Evolutionary conservation across 2,888 invertebrate species (phyloP).

Genomic region (Noctua pronuba): DNA sequence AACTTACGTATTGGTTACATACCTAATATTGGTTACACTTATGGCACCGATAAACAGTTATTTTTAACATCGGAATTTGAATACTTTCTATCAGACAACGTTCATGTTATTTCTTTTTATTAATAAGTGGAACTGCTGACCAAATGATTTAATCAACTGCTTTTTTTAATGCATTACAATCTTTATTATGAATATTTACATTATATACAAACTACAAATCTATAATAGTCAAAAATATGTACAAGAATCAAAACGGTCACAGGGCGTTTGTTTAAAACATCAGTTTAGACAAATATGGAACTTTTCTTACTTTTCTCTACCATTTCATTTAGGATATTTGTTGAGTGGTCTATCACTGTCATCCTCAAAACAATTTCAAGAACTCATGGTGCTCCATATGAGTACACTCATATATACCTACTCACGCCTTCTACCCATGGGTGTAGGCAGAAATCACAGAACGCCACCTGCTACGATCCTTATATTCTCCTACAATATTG

Average conservation of each 20-base stretch:
- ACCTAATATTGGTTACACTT: conserved; percentile 15
- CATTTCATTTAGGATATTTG: not conserved
- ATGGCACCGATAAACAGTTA: conserved; percentile 23
- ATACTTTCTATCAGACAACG: conserved; percentile 52
- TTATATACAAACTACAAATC: too few relatives aligned
- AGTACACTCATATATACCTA: not conserved
- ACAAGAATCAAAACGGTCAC: too few relatives aligned
- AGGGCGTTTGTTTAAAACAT: too few relatives aligned
- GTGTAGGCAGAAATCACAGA: not conserved
- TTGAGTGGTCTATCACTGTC: not conserved
- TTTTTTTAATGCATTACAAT: too few relatives aligned
- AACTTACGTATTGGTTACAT: conserved; percentile 33
- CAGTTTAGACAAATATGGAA: not conserved
- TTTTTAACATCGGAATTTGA: conserved; percentile 27
- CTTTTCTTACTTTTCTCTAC: not conserved
- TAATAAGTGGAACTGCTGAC: not conserved
- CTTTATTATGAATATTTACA: too few relatives aligned
- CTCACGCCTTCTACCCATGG: not conserved
- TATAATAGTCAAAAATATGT: too few relatives aligned
- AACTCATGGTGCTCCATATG: not conserved
- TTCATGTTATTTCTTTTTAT: not conserved
- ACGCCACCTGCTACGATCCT: not conserved
- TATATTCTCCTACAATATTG: not conserved
- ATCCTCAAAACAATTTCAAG: not conserved
- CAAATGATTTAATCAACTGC: not conserved